Base-by-base conservation (phyloP, 2,797 vertebrate species). In the Notolabrus celidotus region DNA sequence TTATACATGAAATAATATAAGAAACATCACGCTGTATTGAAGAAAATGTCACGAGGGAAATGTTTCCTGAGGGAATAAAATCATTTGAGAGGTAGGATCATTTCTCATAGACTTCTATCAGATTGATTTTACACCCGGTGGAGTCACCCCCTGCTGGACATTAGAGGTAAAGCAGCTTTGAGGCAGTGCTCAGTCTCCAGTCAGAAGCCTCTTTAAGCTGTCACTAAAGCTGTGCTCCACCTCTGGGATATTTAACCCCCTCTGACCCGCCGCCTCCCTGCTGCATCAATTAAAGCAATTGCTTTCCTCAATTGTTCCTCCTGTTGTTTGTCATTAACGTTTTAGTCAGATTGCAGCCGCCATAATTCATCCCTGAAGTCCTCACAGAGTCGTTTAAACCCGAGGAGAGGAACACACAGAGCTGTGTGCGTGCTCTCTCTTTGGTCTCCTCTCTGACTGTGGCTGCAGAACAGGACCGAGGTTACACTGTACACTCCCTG, bases 271-370 rank as follows among this genome's bases (percentile, higher is more conserved):
- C 51, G 46, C 45, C 61, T 68, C 52, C 17, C 57, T 52, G 50
- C 75, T 50, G 73, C 56, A 67, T 71, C 80, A 79, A 68, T 82
- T 82, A 80, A 84, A 82, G 59, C 12, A 50, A 85, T 75, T 77
- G 77, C 72, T 71, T 84, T 68, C 56, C 60, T 55, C 42, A 58
- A 50, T 78, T 82, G 66, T 79, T 71, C 61, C 54, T 69, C 1
- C 50, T 22, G 25, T 79, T 80, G 74, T 85, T 76, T 71, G 10
- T 46, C 73, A 61, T 79, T 75, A 74, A 58, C 54, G 72, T 85
- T 79, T 85, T 69, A 74, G 74, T 75, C 71, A 53, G 60, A 77
- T 76, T 82, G 68, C 66, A 50, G n/a, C 46, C 57, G 22, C 45
- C 56, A 68, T 86, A 78, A 74, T 72, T 83, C 66, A 86, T 75